Base-by-base conservation (phyloP, 2,797 vertebrate species). In the Streptopelia turtur region DNA sequence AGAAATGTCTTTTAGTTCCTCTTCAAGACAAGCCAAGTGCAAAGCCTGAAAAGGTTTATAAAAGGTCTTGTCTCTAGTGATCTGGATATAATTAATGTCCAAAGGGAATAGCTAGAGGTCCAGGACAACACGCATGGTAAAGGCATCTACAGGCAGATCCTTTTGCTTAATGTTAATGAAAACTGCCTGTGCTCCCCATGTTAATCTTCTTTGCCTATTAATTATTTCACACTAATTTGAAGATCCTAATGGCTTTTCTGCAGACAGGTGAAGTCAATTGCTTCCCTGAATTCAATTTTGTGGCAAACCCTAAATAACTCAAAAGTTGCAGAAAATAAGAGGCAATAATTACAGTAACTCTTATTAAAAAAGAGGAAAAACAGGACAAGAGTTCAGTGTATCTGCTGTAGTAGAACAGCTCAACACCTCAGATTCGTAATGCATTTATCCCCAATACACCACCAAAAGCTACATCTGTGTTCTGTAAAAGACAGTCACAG, bases 211-310 rank as follows among this genome's bases (percentile, higher is more conserved):
- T 69, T 81, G n/a, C 87, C 65, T 76, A 83, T 91, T 96, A 94
- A 94, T 93, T 93, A 95, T 86, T 93, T 96, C 91, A 95, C 82
- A 91, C 82, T 88, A 93, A 96, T 97, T 59, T 96, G 87, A 83
- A 95, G 74, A 30, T 89, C 69, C 82, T 96, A 91, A 87, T 92
- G 89, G 92, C 79, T 97, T 90, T 86, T 92, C 92, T 94, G 57
- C 76, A 96, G 89, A 65, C 92, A 88, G 92, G 89, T 96, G 87
- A 94, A 97, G 85, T 83, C 79, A 90, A 75, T 71, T 88, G 76
- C 65, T 47, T 95, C 35, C 47, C 35, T 90, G 82, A 92, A 91
- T 82, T 83, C 60, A 75, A 85, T 80, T 81, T 78, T 56, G 35
- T 33, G 81, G 65, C 72, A 86, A 86, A 71, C 16, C 17, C 65